phyloP scores from a whole-genome alignment of 2,888 invertebrate genomes.

The Gymnosoma rotundatum region DNA sequence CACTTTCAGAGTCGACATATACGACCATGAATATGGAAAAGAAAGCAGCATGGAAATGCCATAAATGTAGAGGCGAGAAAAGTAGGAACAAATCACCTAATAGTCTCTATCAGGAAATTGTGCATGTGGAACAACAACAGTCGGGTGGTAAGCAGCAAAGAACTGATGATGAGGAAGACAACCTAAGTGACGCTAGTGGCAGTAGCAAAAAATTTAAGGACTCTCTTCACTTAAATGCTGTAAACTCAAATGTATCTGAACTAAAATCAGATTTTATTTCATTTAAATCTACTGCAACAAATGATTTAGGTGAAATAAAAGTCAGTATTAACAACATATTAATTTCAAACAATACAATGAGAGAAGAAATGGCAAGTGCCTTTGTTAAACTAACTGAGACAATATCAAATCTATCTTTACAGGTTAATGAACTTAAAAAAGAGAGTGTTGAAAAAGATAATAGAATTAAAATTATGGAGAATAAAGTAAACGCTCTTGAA shows the following conservation, averaged over 20 bases:
- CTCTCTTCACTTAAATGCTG: background rate
- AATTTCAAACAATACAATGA: background rate
- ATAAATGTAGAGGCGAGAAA: background rate
- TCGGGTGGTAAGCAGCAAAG: background rate
- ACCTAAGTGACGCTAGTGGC: background rate
- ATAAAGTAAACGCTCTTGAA: background rate
- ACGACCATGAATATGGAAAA: background rate
- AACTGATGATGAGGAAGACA: background rate
- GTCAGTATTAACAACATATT: background rate
- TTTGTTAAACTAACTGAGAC: slow-evolving; percentile 4
- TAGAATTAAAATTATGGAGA: background rate
- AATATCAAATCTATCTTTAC: background rate
- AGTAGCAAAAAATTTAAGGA: background rate
- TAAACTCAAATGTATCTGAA: background rate
- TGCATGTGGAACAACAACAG: background rate
- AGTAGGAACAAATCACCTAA: background rate
- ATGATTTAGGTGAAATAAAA: background rate
- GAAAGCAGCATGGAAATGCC: background rate
- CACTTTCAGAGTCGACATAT: background rate
- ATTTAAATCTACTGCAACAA: background rate
- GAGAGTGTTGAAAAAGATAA: background rate
- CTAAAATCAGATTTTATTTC: background rate
- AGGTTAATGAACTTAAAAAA: slow-evolving; percentile 13
- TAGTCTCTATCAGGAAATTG: background rate
- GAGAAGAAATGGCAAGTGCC: slow-evolving; percentile 15